These are phyloP conservation scores for Aelia acuminata DNA, from an alignment of 2,888 invertebrate species.

Conservation along the genomic window DNA sequence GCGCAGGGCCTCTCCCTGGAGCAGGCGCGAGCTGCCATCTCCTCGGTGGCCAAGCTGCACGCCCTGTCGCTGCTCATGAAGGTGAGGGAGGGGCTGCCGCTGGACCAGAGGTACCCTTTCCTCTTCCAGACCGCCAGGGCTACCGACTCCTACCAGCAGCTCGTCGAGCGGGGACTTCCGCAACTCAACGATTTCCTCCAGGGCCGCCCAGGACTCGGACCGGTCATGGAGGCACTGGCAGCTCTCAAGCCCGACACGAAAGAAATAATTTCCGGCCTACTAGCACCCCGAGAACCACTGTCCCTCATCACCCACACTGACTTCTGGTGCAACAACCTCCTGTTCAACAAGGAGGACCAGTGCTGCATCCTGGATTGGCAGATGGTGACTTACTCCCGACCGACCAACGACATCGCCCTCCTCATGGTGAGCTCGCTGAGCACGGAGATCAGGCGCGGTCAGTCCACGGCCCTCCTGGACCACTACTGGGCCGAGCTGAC, in stretches of 20 bases:
- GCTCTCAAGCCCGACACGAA: conserved; percentile 78
- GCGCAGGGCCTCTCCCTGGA: conserved; percentile 77
- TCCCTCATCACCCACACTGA: conserved; percentile 86
- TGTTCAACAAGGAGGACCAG: conserved; percentile 75
- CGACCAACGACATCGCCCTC: conserved; percentile 83
- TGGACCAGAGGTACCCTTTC: conserved; percentile 76
- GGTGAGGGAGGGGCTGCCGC: conserved; percentile 70
- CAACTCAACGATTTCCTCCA: conserved; percentile 76
- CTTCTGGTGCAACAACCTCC: conserved; percentile 86
- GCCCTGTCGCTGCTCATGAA: conserved; percentile 79
- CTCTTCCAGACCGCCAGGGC: conserved; percentile 84
- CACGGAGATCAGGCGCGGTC: conserved; percentile 78
- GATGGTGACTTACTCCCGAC: conserved; percentile 77
- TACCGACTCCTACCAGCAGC: conserved; percentile 84
- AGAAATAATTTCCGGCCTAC: conserved; percentile 78
- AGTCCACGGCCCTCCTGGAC: conserved; percentile 77
- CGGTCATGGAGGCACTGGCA: conserved; percentile 75
- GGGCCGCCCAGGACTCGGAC: conserved; percentile 76
- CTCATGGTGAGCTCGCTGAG: conserved; percentile 81
- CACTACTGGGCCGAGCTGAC: conserved; percentile 79
- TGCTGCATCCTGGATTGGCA: conserved; percentile 87
- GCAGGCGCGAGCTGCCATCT: conserved; percentile 79
- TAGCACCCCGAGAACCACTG: conserved; percentile 80
- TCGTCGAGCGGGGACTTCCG: conserved; percentile 83
- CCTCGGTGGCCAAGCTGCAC: conserved; percentile 81